Base-by-base conservation (phyloP, 2,888 invertebrate genomes). In the Mythimna loreyi region DNA sequence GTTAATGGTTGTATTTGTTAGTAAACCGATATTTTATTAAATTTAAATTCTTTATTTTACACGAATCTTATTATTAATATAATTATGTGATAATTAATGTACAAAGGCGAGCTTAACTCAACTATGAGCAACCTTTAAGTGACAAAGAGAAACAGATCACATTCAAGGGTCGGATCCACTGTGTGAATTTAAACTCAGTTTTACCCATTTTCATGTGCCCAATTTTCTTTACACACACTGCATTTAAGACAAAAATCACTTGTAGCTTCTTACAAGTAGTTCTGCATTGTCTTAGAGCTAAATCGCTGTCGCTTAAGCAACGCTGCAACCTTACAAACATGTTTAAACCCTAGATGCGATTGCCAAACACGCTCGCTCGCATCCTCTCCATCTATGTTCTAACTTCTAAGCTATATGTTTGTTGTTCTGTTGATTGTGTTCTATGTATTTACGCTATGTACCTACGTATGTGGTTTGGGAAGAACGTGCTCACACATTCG, bases 331-430 rank as follows among this genome's bases (percentile, higher is more conserved):
- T 47, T 56, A 71, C 11, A 28, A 50, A 23, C 25, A 78, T 28
- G 21, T 28, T 57, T 78, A 75, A 75, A 53, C 43, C 65, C 78
- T 60, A 49, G 56, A 60, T 57, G 65, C 47, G 28, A 72, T 78
- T 78, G 56, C 47, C 60, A 60, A 75, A 75, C 75, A 75, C 65
- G 78, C 59, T 62, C 40, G 40, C 40, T 36, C 65, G n/a, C 56
- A 62, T 65, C 65, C 64, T 65, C 65, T 47, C 49, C 13, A 2
- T 72, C 28, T 52, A 63, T 45, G 55, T 56, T 63, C 30, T 25
- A 50, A 45, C 36, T 56, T 59, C 30, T 25, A 50, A 30, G 43
- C 49, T 56, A 64, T 56, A 64, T 43, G 58, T 76, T 4, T 33
- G 45, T 28, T 56, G 55, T 61, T 52, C 49, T 65, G 65, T 23